Evolutionary conservation across 2,113 vertebrate genomes (phyloP), one percentile per base, ranked within the genome.

Genomic region (Corydoras maculifer): DNA sequence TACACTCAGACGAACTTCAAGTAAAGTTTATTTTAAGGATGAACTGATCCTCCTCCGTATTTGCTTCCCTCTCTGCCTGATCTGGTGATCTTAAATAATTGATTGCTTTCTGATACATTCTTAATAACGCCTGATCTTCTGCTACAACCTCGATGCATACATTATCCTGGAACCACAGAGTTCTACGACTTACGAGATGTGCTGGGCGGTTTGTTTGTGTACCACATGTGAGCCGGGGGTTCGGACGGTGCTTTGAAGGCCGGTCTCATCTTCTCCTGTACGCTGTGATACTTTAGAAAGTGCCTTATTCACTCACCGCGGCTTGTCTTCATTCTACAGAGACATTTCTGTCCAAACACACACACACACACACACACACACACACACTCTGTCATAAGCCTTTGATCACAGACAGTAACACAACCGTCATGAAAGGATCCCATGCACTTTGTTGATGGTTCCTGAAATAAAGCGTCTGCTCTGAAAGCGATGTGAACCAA

Each of bases 371-470:
- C 30, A 64, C 55, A 60, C 25, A 71, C 74, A 81, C 75, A 50
- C 50, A 72, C 73, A 71, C 48, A 66, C 55, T 73, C 58, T 32
- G 30, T 62, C 78, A 75, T 30, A 60, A 62, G 73, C 77, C 67
- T 69, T 82, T 78, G 64, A 79, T 72, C 79, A 83, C 82, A 80
- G 43, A 77, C 15, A 4, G 32, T 59, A 75, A 55, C 2, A 59
- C 57, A 2, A 48, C 55, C 31, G 11, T 58, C 73, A 72, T 72
- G 65, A 78, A 78, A 75, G 69, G 65, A 50, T 72, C 77, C 69
- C 62, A 54, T 65, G 68, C 71, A 71, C 59, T 74, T 73, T 59
- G 30, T 66, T 72, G 73, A 72, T 64, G 32, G 69, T 72, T 69
- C 55, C 55, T 30, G n/a, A 75, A 75, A 69, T 78, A 71, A 78